A percentile compares a stretch with the other conserved stretches of the same genome.
Evolutionary conservation across 2,797 vertebrate genomes (phyloP).

Genomic region (Eremophila alpestris): DNA sequence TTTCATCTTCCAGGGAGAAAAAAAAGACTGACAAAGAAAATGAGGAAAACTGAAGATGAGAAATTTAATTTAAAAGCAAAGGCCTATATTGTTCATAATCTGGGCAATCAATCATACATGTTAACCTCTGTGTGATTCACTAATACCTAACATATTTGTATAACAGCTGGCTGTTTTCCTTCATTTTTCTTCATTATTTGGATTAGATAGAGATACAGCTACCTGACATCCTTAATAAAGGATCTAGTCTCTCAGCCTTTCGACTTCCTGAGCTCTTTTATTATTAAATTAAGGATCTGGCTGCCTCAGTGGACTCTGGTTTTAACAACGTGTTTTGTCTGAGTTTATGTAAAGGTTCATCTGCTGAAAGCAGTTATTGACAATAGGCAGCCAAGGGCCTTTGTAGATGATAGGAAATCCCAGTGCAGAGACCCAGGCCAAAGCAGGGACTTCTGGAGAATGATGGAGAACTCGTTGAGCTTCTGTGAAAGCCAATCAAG

Average conservation of each 20-base stretch:
- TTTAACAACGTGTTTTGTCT: background rate
- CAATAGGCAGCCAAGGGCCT: background rate
- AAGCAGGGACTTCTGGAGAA: background rate
- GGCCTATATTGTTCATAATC: background rate
- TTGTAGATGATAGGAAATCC: conserved; percentile 1
- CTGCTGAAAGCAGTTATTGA: background rate
- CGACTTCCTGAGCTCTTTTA: background rate
- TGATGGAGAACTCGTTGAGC: background rate
- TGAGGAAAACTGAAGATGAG: background rate
- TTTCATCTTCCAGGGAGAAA: background rate
- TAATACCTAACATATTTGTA: background rate
- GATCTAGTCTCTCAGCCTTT: background rate
- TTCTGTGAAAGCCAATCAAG: background rate
- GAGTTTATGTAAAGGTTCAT: background rate
- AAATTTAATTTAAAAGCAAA: background rate
- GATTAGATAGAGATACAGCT: background rate
- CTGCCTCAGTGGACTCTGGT: background rate
- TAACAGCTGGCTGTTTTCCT: background rate
- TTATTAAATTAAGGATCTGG: background rate
- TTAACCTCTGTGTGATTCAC: background rate
- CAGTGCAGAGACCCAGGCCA: background rate
- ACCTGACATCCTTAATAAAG: background rate
- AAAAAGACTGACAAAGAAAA: background rate
- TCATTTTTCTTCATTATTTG: background rate
- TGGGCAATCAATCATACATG: background rate